A percentile compares a stretch with the other conserved stretches of the same genome.
These are phyloP conservation scores for Momotus momota DNA, from an alignment of 2,797 vertebrate species.

Conservation along the genomic window DNA sequence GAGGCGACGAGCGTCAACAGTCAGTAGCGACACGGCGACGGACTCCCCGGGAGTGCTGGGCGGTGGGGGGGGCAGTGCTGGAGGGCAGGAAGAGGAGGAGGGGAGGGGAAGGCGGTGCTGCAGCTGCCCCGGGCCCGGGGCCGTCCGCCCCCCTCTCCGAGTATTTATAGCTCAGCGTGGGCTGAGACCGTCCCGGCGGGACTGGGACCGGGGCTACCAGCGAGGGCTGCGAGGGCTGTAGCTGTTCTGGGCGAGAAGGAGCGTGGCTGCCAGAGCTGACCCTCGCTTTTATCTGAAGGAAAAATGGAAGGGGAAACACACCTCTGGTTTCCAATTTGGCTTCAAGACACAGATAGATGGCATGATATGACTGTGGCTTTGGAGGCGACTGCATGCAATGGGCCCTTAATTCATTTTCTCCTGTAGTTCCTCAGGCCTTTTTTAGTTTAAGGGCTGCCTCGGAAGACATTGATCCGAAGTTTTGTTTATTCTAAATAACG, in stretches of 20 bases:
- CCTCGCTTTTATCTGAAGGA: fast-evolving
- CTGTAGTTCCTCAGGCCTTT: background rate
- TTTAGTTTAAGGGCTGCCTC: background rate
- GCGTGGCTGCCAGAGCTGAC: fast-evolving
- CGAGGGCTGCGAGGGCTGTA: background rate
- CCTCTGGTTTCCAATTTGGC: background rate
- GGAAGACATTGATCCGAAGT: background rate
- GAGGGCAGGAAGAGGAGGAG: background rate
- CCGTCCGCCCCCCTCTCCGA: too few relatives aligned
- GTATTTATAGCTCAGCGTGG: background rate
- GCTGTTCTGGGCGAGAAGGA: background rate
- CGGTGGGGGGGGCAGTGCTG: background rate
- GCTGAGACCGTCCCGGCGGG: background rate
- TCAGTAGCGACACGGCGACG: background rate
- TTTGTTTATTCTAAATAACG: background rate
- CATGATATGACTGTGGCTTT: background rate
- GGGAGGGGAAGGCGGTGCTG: background rate
- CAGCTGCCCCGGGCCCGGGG: background rate
- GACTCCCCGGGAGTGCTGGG: background rate
- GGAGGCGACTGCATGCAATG: background rate
- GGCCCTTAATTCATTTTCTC: background rate
- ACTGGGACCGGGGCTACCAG: background rate
- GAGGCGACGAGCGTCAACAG: background rate
- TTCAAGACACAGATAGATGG: fast-evolving
- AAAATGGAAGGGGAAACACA: background rate